Conservation (phyloP, 2,113 vertebrate genomes). For the Oceanites oceanicus region DNA sequence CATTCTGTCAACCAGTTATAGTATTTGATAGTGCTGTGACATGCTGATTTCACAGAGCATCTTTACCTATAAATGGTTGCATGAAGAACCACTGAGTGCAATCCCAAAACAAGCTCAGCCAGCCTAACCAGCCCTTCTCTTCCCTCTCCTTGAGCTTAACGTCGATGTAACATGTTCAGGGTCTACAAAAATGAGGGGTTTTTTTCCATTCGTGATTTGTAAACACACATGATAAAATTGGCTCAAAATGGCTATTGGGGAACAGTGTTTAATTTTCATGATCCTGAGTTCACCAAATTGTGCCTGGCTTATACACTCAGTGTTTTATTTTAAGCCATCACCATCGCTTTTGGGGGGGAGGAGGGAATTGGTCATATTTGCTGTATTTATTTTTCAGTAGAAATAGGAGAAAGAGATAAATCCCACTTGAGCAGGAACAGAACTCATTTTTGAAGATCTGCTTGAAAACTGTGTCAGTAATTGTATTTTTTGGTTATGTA, state of each 20-base stretch:
- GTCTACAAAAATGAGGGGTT: neutral
- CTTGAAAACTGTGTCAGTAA: neutral
- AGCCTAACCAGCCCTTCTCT: neutral
- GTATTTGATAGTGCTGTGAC: neutral
- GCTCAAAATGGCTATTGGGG: neutral
- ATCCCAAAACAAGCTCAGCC: neutral
- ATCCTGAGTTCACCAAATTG: neutral
- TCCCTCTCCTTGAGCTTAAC: neutral
- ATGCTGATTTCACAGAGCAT: neutral
- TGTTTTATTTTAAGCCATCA: neutral
- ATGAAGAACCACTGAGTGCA: neutral
- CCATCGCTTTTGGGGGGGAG: neutral
- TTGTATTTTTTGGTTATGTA: neutral
- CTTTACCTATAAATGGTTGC: neutral
- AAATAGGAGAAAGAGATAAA: neutral
- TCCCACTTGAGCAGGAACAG: neutral
- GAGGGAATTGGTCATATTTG: neutral
- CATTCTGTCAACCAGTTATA: neutral
- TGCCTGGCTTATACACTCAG: neutral
- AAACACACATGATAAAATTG: neutral
- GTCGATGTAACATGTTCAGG: neutral
- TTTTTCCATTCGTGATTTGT: neutral
- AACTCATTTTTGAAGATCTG: neutral
- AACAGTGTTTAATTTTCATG: neutral
- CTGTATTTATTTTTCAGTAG: neutral